These are phyloP conservation scores for Delphinus delphis DNA, from an alignment of 2,113 vertebrate species.

Conservation along the genomic window DNA sequence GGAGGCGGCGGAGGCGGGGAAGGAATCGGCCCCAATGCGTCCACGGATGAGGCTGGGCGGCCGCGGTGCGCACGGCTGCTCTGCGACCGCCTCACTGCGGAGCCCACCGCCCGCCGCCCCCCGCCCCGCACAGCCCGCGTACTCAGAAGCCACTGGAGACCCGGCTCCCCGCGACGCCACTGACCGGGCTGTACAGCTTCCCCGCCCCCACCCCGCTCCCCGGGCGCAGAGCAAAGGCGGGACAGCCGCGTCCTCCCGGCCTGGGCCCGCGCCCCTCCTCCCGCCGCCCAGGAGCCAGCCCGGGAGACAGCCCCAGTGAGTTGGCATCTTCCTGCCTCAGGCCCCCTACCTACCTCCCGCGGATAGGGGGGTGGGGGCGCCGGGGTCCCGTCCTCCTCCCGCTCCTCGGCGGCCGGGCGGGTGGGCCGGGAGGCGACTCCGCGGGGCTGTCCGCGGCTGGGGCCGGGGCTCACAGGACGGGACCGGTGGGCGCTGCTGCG, in stretches of 20 bases:
- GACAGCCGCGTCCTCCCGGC: constrained; percentile 26
- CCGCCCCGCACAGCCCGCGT: not conserved
- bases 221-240: not conserved
- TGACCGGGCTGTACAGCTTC: constrained; percentile 37
- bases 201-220: constrained; percentile 58
- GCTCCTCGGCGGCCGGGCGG: constrained; percentile 74
- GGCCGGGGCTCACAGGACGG: constrained; percentile 76
- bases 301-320: constrained; percentile 51
- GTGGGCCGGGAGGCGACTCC: constrained; percentile 63
- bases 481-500: constrained; percentile 73
- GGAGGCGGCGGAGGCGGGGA: not conserved
- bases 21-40: not conserved
- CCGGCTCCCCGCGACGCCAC: not conserved
- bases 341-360: constrained; percentile 69
- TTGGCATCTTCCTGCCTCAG: constrained; percentile 55
- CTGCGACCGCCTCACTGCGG: not conserved
- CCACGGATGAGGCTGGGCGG: not conserved
- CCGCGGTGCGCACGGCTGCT: not conserved
- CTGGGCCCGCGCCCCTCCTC: constrained; percentile 55
- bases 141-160: not conserved
- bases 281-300: not conserved
- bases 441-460: constrained; percentile 70
- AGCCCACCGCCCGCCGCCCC: not conserved
- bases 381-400: constrained; percentile 79
- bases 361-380: constrained; percentile 58